Evolutionary conservation across 2,797 vertebrate species (phyloP), one percentile per base, ranked within the genome.

Genomic region (Urosaurus nigricauda): DNA sequence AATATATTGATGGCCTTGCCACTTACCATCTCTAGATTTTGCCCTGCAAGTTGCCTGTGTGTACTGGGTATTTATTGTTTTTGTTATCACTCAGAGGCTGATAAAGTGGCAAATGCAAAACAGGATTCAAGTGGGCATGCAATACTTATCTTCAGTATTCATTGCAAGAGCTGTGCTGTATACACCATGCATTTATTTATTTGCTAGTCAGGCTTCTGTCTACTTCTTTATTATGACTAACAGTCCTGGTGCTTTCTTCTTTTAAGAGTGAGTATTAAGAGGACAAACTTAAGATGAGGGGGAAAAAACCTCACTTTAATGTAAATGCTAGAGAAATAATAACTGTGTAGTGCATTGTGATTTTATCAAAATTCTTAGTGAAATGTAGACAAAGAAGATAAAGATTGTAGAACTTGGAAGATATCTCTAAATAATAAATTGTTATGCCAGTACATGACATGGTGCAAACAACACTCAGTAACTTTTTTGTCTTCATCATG

Each of bases 1-100:
- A 88, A 80, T 68, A 86, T 79, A 90, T 17, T 81, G 75, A 82
- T 90, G n/a, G 1, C 58, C 60, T 40, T 70, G n/a, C 43, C 77
- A 51, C 11, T 88, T 47, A 32, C 77, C 51, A 43, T 78, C 47
- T 78, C 87, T 87, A 19, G 58, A 86, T 91, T 65, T 86, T 79
- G 78, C 35, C 3, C 70, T 74, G 32, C 65, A 40, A 29, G 19
- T 0, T 0, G 40, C 17, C 51, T 87, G 0, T 88, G 40, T 78
- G 74, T 91, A 1, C 63, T 43, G 8, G 58, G 5, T 84, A 4
- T 26, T 68, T 84, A 0, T 86, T 56, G 14, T 26, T 92, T 79
- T 26, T 1, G 40, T 84, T 19, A 37, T 1, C 3, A 43, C 47
- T 77, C 74, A 58, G 56, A 82, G 87, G 79, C 85, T 84, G 35